Percentiles rank a stretch among this genome's conserved stretches.
These are phyloP conservation scores for Raja brachyura DNA, from an alignment of 2,113 vertebrate species.

Conservation along the genomic window DNA sequence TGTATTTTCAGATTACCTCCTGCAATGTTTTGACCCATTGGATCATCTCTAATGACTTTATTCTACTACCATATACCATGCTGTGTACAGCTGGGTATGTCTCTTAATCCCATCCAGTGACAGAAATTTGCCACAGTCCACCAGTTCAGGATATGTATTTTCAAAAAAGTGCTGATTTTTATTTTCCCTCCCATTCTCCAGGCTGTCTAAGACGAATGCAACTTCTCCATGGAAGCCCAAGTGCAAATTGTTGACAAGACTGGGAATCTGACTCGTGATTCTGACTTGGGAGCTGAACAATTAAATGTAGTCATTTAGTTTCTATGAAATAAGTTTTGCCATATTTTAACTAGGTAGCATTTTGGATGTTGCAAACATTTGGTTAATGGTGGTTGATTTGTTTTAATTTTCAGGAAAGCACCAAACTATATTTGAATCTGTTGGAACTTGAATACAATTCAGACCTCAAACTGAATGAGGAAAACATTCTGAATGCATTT, in stretches of 20 bases:
- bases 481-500: conserved; percentile 82
- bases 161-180: conserved; percentile 32
- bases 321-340: conserved; percentile 29
- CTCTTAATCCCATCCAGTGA: conserved; percentile 17
- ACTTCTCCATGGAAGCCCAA: conserved; percentile 32
- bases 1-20: conserved; percentile 33
- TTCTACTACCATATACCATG: conserved; percentile 33
- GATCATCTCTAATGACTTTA: conserved; percentile 23
- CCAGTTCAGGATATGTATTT: conserved; percentile 26
- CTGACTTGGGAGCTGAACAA: conserved; percentile 29
- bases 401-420: conserved; percentile 64
- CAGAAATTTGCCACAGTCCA: conserved; percentile 23
- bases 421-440: conserved; percentile 89
- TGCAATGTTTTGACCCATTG: conserved; percentile 16
- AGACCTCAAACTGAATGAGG: conserved; percentile 83
- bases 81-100: conserved; percentile 30
- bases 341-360: conserved; percentile 34
- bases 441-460: conserved; percentile 90
- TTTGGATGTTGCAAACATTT: conserved; percentile 4
- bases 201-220: conserved; percentile 29
- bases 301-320: conserved; percentile 35
- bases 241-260: conserved; percentile 29
- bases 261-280: conserved; percentile 24
- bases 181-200: conserved; percentile 36
- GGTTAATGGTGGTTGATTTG: neutral